A percentile compares a stretch with the other conserved stretches of the same genome.
Evolutionary conservation across 2,113 vertebrate genomes (phyloP).

Genomic region (Anseranas semipalmata): DNA sequence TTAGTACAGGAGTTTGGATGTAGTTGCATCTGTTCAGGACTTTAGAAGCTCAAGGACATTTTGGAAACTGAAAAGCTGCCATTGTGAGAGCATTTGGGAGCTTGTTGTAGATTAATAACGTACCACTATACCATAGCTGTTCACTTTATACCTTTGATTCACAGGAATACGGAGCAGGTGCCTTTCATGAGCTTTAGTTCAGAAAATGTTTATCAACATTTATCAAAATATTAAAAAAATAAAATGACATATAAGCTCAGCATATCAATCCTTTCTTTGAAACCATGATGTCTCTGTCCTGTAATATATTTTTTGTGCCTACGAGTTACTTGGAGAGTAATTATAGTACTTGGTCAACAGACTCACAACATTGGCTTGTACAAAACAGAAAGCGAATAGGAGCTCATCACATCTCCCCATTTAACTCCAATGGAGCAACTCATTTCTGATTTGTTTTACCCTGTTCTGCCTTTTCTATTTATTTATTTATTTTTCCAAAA

Average conservation of each 20-base stretch:
- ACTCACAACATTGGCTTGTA: neutral
- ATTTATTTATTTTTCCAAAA: neutral
- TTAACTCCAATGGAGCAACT: neutral
- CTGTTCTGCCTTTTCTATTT: neutral
- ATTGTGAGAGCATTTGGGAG: neutral
- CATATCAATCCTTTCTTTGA: neutral
- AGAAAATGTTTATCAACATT: neutral
- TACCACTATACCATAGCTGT: neutral
- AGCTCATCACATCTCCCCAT: neutral
- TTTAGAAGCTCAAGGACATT: slow-evolving; percentile 6
- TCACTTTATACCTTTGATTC: neutral
- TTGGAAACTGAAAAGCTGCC: neutral
- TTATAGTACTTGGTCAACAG: neutral
- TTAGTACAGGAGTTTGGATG: neutral
- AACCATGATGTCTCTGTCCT: neutral
- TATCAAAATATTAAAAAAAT: neutral
- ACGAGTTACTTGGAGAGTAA: neutral
- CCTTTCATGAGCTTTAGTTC: neutral
- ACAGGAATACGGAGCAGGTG: neutral
- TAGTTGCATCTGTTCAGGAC: neutral
- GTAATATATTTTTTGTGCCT: neutral
- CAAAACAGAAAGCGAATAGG: neutral
- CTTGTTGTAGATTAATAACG: neutral
- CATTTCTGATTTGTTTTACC: neutral
- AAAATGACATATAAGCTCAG: neutral